A percentile compares a stretch with the other conserved stretches of the same genome.
Conservation (phyloP, 2,888 invertebrate genomes). For the Orthosia incerta region DNA sequence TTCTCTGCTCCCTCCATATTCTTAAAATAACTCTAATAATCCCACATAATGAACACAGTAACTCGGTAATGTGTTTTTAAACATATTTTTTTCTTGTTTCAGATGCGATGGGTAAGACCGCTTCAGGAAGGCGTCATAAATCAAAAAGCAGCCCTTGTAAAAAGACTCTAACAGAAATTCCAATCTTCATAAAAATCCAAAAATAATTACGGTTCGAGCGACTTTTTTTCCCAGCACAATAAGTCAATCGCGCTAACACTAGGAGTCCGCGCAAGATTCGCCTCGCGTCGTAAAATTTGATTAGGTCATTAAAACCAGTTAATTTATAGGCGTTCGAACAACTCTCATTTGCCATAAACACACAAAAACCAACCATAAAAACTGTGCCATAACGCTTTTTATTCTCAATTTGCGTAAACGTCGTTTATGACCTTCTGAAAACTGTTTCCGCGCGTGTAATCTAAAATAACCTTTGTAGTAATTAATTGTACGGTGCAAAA, state of each 20-base stretch:
- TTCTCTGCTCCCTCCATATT: slow-evolving; percentile 41
- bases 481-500: slow-evolving; percentile 79
- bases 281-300: slow-evolving; percentile 91
- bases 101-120: slow-evolving; percentile 95
- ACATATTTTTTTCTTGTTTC: slow-evolving; percentile 91
- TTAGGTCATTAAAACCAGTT: slow-evolving; percentile 90
- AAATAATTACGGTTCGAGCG: slow-evolving; percentile 84
- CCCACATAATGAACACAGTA: slow-evolving; percentile 60
- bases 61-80: slow-evolving; percentile 67
- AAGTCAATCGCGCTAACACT: slow-evolving; percentile 90
- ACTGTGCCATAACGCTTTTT: slow-evolving; percentile 72
- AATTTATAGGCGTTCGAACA: slow-evolving; percentile 89
- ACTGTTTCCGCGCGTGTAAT: slow-evolving; percentile 78
- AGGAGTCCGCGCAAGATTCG: slow-evolving; percentile 89
- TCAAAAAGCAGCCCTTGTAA: slow-evolving; percentile 78
- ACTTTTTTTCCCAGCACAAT: slow-evolving; percentile 82
- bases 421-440: slow-evolving; percentile 80
- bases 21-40: slow-evolving; percentile 61
- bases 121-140: slow-evolving; percentile 84
- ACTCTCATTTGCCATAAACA: slow-evolving; percentile 84
- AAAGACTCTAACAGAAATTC: slow-evolving; percentile 88
- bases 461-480: slow-evolving; percentile 86
- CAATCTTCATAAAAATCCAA: slow-evolving; percentile 90
- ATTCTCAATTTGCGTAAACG: slow-evolving; percentile 66
- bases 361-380: slow-evolving; percentile 82